Conservation (phyloP, 2,113 vertebrate species). For the Pogona vitticeps region DNA sequence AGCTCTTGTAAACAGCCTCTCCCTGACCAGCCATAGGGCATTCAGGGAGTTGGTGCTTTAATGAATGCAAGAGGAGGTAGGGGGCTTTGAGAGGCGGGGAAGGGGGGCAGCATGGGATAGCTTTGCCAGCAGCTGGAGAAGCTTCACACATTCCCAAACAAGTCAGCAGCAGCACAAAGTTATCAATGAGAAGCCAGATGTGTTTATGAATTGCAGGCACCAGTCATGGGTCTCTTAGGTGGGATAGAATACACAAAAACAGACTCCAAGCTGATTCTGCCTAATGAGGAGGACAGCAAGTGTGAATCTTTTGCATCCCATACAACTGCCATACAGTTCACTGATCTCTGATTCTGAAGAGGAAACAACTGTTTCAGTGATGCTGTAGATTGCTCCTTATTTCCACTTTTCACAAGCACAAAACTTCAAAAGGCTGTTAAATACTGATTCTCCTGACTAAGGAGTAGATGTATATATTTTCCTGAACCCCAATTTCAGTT, state of each 20-base stretch:
- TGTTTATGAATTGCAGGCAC: conserved; percentile 9
- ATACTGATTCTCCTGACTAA: too few species aligned
- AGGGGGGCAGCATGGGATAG: neutral
- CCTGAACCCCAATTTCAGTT: too few species aligned
- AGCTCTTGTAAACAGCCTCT: conserved; percentile 62
- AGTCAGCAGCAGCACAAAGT: neutral
- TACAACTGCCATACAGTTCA: too few species aligned
- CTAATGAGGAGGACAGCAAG: too few species aligned
- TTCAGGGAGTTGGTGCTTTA: conserved; percentile 48
- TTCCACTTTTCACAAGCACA: too few species aligned
- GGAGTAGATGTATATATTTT: too few species aligned
- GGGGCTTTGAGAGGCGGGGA: neutral
- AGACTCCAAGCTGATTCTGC: neutral
- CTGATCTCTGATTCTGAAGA: neutral
- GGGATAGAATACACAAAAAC: neutral
- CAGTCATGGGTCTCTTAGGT: neutral
- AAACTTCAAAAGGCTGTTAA: too few species aligned
- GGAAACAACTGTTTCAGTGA: neutral
- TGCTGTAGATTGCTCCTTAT: too few species aligned
- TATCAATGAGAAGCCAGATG: conserved; percentile 11
- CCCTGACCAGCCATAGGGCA: conserved; percentile 31
- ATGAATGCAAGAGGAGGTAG: neutral
- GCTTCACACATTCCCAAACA: neutral
- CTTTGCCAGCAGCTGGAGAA: neutral
- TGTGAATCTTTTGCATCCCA: neutral